Conservation (phyloP, 2,113 vertebrate species). For the Rhynchomys soricoides region DNA sequence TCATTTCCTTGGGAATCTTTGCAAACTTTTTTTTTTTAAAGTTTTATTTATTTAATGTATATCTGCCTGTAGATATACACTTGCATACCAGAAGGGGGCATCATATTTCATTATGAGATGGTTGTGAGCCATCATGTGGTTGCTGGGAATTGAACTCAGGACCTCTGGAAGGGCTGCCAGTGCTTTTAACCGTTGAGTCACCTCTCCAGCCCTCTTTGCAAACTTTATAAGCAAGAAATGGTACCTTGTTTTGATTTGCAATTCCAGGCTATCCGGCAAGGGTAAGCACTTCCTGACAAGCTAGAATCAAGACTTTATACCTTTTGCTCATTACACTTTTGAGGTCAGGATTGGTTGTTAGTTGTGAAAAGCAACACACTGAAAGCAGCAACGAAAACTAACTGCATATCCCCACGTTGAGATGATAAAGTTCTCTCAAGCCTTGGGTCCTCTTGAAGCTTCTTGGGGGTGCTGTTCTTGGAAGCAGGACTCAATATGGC, state of each 20-base stretch:
- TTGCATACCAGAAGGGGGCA: no score
- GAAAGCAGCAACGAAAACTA: neutral
- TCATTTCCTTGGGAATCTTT: slow-evolving; percentile 6
- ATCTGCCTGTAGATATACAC: no score
- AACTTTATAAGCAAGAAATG: slow-evolving; percentile 47
- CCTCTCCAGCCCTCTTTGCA: no score
- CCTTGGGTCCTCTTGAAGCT: neutral
- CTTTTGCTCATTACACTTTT: neutral
- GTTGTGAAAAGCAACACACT: slow-evolving; percentile 25
- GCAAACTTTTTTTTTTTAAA: no score
- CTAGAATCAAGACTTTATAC: neutral
- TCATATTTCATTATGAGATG: no score
- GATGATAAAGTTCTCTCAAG: neutral
- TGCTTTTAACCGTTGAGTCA: no score
- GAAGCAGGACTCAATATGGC: neutral
- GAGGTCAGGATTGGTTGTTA: neutral
- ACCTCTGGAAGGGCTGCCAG: no score
- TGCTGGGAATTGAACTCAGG: no score
- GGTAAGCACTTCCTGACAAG: neutral
- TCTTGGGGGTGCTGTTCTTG: neutral
- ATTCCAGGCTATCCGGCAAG: neutral
- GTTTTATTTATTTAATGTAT: no score
- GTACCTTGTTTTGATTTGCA: slow-evolving; percentile 5
- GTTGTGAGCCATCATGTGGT: no score
- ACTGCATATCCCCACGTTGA: neutral